phyloP scores from a whole-genome alignment of 2,888 invertebrate genomes.

The Hirtodrosophila confusa region DNA sequence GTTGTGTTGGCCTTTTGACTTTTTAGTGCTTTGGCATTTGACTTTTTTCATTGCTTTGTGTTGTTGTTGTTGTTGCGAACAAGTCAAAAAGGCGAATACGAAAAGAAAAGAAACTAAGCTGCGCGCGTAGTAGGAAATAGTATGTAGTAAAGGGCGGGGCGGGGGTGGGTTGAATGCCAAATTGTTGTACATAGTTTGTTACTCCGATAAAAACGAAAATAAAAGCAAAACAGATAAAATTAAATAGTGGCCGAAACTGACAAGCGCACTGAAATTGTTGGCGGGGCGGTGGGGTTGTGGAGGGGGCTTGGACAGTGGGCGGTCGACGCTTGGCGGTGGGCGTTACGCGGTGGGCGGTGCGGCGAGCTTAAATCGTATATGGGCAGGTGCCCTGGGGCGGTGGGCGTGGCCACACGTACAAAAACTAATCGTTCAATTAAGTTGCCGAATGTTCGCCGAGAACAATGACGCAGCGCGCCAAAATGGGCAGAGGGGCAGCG shows the following conservation, averaged over 20 bases:
- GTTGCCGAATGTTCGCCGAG: conserved; percentile 48
- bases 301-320: not conserved
- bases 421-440: conserved; percentile 79
- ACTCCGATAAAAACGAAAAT: conserved; percentile 61
- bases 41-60: conserved; percentile 48
- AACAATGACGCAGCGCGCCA: conserved; percentile 22
- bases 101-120: conserved; percentile 37
- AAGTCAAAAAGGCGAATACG: conserved; percentile 41
- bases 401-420: conserved; percentile 71
- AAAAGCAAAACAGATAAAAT: conserved; percentile 70
- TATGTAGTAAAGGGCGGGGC: not conserved
- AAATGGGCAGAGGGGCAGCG: not conserved
- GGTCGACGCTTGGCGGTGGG: not conserved
- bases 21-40: conserved; percentile 71
- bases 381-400: conserved; percentile 26
- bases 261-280: conserved; percentile 34
- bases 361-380: conserved; percentile 7
- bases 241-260: conserved; percentile 68
- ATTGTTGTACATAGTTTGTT: conserved; percentile 67
- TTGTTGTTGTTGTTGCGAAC: conserved; percentile 24
- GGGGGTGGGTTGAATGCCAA: conserved; percentile 31
- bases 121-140: conserved; percentile 1
- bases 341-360: not conserved
- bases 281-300: conserved; percentile 11
- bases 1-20: conserved; percentile 69